Percentiles rank a stretch among this genome's conserved stretches.
Evolutionary conservation across 2,797 vertebrate genomes (phyloP).

Genomic region (Sebastes taczanowskii): DNA sequence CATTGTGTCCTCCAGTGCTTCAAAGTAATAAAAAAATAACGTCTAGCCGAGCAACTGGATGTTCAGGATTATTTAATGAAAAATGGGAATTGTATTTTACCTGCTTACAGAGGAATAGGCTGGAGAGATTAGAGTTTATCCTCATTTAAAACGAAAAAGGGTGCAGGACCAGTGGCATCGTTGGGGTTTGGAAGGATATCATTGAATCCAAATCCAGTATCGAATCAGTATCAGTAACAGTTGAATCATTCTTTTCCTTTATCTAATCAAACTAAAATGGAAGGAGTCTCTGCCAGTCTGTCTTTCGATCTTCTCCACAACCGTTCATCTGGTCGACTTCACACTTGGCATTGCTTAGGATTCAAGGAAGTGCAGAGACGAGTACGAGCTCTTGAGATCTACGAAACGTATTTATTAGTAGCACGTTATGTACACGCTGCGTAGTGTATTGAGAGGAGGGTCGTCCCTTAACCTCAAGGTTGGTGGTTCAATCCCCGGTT

Average conservation of each 20-base stretch:
- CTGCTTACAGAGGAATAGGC: no score
- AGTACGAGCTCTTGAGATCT: no score
- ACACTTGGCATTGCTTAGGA: no score
- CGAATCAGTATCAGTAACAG: not conserved
- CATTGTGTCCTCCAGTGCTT: not conserved
- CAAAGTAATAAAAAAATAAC: not conserved
- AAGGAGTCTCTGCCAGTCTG: not conserved
- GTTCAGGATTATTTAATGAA: not conserved
- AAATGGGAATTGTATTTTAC: not conserved
- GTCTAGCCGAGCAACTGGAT: not conserved
- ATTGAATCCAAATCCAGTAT: not conserved
- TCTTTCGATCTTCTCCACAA: no score
- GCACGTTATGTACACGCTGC: no score
- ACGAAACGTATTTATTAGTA: no score
- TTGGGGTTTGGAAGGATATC: not conserved
- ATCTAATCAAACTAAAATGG: not conserved
- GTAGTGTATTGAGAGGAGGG: no score
- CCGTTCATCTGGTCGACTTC: no score
- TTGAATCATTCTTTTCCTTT: not conserved
- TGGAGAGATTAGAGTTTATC: not conserved
- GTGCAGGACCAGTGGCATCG: not conserved
- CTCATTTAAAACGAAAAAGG: not conserved
- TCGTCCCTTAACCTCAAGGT: no score
- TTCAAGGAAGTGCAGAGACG: no score
- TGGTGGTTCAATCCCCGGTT: no score